Evolutionary conservation across 2,888 invertebrate species (phyloP), one percentile per base, ranked within the genome.

Genomic region (Hyposoter dolosus): DNA sequence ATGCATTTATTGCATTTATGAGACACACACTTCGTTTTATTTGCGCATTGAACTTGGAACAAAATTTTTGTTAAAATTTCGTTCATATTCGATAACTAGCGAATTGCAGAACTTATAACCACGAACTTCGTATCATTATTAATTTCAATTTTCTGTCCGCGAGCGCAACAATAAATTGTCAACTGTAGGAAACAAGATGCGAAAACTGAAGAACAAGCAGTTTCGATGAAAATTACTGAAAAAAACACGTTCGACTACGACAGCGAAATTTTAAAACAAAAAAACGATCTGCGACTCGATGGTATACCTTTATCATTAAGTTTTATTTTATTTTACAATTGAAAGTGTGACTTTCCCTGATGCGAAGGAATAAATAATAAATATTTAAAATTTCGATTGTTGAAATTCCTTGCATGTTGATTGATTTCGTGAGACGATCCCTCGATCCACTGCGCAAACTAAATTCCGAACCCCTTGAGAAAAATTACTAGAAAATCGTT

Each of bases 281-380:
- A 45, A 50, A 17, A 32, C 0, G 28, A 50, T 3, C n/a, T 28
- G 60, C 28, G 60, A 15, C 60, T 15, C 28, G 28, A 60, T n/a
- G 7, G 43, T 50, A 28, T 65, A 76, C 17, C n/a, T n/a, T 65
- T 35, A 19, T 32, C 65, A 50, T 66, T 53, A 23, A 47, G 7
- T 45, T 28, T 17, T 63, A 32, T 65, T 32, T 45, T 45, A 17
- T 77, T 19, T 3, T 82, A 15, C 43, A 68, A 53, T 28, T 7
- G 50, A 28, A 56, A 83, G 35, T 82, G 82, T 66, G 69, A 82
- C 75, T 82, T 75, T 45, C 5, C 43, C 32, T 56, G 50, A 68
- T 75, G 81, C 81, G 56, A 68, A 12, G 82, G 63, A 83, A 86
- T 82, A 78, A 84, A 82, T 80, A 86, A 82, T 1, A 40, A 40